Base-by-base conservation (phyloP, 1,140 invertebrate species). In the Lepeophtheirus salmonis region DNA sequence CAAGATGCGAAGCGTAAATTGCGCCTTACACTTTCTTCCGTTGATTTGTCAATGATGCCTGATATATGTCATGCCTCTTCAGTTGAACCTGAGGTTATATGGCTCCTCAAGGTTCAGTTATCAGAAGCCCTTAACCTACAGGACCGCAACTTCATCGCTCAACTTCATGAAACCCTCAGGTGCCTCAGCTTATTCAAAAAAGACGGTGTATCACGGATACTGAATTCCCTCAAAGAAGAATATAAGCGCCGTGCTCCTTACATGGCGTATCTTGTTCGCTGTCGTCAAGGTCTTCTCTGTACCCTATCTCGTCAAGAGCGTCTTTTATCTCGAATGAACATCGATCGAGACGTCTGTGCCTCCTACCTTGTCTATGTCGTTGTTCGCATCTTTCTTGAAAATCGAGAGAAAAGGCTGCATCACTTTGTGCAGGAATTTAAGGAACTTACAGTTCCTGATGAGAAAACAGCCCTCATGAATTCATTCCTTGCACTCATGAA, bases 1-100 rank as follows among this genome's bases (percentile, higher is more conserved):
- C 73, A 78, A 55, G 86, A 89, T 72, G 86, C 91, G 25, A 95
- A 96, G 71, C 80, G 86, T 63, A 95, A 96, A 70, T 74, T 98
- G 30, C 77, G 92, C 48, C 78, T 88, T 61, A 91, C 97, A 23
- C 75, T 98, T 2, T 89, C 88, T 63, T 85, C 81, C 60, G 80
- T 83, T 3, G 52, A 64, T n/a, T 41, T 61, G 18, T 20, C 60
- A 16, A 24, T 58, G 58, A 21, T 59, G 54, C 12, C 57, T 17
- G 14, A 26, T 18, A 62, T 21, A 60, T 41, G 21, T n/a, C 55
- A 20, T 13, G 16, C 24, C 50, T n/a, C 17, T 53, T 49, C 54
- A 25, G 14, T 58, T 41, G 78, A 81, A 63, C 80, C 79, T 64
- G 80, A 83, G 65, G 68, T 86, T 16, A 75, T 83, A 26, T 77